Percentiles rank a stretch among this genome's conserved stretches.
phyloP scores from a whole-genome alignment of 2,888 invertebrate genomes.

The Acanthoscelides obtectus region DNA sequence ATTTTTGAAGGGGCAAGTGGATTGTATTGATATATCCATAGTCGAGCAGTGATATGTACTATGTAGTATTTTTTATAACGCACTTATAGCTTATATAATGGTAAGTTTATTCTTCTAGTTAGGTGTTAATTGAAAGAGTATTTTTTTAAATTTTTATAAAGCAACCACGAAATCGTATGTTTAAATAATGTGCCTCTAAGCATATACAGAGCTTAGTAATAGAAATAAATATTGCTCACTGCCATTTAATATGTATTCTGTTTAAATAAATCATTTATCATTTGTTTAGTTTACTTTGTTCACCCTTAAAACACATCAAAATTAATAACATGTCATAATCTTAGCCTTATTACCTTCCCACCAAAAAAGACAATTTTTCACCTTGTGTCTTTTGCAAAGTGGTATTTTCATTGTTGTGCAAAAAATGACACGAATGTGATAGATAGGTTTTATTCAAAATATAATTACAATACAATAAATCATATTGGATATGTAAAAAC shows the following conservation, averaged over 20 bases:
- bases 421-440: background rate
- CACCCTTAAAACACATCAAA: too few species aligned
- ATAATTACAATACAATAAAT: background rate
- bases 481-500: background rate
- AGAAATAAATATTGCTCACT: conserved; percentile 25
- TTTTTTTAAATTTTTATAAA: background rate
- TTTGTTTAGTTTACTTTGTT: background rate
- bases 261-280: background rate
- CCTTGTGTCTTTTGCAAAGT: too few species aligned
- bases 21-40: conserved; percentile 3
- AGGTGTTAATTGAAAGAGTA: background rate
- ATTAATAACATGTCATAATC: too few species aligned
- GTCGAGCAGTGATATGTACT: conserved; percentile 5
- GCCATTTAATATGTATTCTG: conserved; percentile 19
- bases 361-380: too few species aligned
- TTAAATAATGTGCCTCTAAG: conserved; percentile 23
- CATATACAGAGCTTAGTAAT: conserved; percentile 18
- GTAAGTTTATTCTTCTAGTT: background rate
- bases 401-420: too few species aligned
- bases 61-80: conserved; percentile 4
- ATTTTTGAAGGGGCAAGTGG: background rate
- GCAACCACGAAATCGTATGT: conserved; percentile 2
- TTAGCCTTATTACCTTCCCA: too few species aligned
- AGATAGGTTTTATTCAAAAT: background rate
- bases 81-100: background rate